Base-by-base conservation (phyloP, 2,113 vertebrate genomes). In the Ceratotherium simum region DNA sequence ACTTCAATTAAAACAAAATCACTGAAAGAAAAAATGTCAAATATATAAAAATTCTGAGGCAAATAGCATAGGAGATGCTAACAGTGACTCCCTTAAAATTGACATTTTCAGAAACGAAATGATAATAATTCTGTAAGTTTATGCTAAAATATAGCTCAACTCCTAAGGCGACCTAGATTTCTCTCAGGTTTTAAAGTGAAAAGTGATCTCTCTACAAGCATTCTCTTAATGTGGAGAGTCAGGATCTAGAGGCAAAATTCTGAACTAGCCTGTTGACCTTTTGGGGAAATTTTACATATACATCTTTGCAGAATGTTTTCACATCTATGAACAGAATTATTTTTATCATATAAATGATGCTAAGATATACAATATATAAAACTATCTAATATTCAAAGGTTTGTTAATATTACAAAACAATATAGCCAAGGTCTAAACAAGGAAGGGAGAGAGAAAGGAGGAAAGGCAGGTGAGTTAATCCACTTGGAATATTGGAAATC, bases 21-120 rank as follows among this genome's bases (percentile, higher is more conserved):
- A 27, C 14, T 69, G 81, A 27, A 25, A 84, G 36, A 51, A 87
- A 62, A 60, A 93, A 75, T 73, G 0, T 36, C 4, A 92, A 89
- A 46, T 8, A 54, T 51, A 39, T 29, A 67, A 72, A 85, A 95
- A 56, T 54, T 1, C 23, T 81, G 60, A 95, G 36, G 10, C 10
- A 86, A 78, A 85, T 33, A 79, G 17, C 39, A 65, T 39, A 60
- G 70, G 8, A 91, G 10, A 56, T 48, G 17, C 0, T 46, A 90
- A 93, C 1, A 78, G 20, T 78, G 31, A 60, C 13, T 91, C 78
- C 11, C n/a, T 97, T 91, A 92, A 96, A 78, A 31, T 2, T 87
- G 42, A 36, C 29, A 82, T 96, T 95, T 95, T 93, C 60, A 83
- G 33, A 97, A 95, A 70, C 25, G 18, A 94, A 97, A 85, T 91